Percentiles rank a stretch among this genome's conserved stretches.
These are phyloP conservation scores for Takifugu bimaculatus DNA, from an alignment of 2,113 vertebrate species.

Conservation along the genomic window DNA sequence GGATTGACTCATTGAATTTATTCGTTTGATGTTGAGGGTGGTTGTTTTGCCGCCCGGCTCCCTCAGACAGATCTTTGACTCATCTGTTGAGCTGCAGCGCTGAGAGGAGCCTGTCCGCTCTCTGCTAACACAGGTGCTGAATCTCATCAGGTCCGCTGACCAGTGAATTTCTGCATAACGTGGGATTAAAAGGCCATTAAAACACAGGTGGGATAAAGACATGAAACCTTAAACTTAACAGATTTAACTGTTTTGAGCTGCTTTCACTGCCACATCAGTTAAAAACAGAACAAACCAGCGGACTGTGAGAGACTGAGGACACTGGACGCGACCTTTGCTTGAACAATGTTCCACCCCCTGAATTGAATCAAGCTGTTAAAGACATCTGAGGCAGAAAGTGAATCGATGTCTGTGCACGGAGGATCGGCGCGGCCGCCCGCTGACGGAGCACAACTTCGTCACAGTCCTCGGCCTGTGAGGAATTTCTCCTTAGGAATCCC, in stretches of 20 bases:
- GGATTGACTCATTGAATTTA: slow-evolving; percentile 18
- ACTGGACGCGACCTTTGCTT: slow-evolving; percentile 13
- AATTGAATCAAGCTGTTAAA: slow-evolving; percentile 15
- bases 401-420: slow-evolving; percentile 9
- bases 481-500: no score
- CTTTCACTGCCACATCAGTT: neutral
- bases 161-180: slow-evolving; percentile 10
- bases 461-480: neutral
- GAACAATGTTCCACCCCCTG: neutral
- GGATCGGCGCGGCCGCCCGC: neutral
- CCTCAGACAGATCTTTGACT: neutral
- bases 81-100: no score
- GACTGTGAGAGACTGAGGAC: slow-evolving; percentile 14
- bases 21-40: slow-evolving; percentile 22
- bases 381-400: slow-evolving; percentile 22
- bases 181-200: neutral
- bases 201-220: no score
- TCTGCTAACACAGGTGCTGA: no score
- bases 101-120: no score
- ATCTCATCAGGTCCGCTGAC: neutral
- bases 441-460: neutral
- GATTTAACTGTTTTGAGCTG: no score
- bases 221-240: no score
- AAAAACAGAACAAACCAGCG: neutral
- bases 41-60: neutral